Evolutionary conservation across 2,888 invertebrate species (phyloP), one percentile per base, ranked within the genome.

Genomic region (Leucophenga montana): DNA sequence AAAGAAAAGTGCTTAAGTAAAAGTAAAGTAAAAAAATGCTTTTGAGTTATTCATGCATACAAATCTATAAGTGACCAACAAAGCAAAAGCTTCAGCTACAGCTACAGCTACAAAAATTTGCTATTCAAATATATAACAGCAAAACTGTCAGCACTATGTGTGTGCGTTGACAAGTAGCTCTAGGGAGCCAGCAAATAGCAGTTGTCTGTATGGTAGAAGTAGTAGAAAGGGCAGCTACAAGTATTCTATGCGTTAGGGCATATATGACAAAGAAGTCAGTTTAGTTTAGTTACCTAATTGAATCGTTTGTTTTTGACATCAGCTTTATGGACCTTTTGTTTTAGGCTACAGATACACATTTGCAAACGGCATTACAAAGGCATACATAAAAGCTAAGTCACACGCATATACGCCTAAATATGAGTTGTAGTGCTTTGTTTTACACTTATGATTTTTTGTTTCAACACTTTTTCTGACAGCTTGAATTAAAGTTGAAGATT

Each of bases 271-370:
- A 67, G 79, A 75, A 76, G 84, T 80, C 80, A 83, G 84, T 83
- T 27, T 82, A 76, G 82, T 82, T 83, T 81, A 81, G 81, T 84
- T 82, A 81, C 81, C 84, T 81, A 81, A 81, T 81, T 81, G 84
- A 84, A 84, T 84, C 82, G 81, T 82, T 84, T 81, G 81, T 78
- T 81, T 84, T 84, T 81, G 81, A 81, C 81, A 81, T 84, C 78
- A 81, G 80, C 83, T 84, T 81, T 84, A 84, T 82, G 84, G 80
- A 78, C 73, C 83, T 71, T 81, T 81, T 82, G 81, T 84, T 84
- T 84, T 11, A 39, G 39, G 39, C 11, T 39, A 8, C 39, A 39
- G 39, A 39, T 39, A 39, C 33, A 33, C 11, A 39, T 39, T 39
- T 39, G 39, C 39, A 39, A 39, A 39, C 8, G 27, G 27, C 27